Conservation (phyloP, 2,888 invertebrate genomes). For the Scaeva pyrastri region DNA sequence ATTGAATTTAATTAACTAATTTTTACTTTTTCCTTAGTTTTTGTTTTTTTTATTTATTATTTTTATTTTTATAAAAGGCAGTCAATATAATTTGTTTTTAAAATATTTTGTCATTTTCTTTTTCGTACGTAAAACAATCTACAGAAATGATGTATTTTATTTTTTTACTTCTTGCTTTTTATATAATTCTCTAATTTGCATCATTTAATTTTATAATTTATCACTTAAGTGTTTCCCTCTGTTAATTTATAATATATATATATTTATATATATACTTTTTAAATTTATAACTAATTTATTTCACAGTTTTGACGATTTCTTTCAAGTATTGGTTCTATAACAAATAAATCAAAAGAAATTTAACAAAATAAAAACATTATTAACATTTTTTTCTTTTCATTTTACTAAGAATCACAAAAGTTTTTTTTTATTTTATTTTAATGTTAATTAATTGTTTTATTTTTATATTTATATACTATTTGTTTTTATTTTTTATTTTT, state of each 20-base stretch:
- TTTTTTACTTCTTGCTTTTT: slow-evolving; percentile 58
- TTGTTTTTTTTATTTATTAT: slow-evolving; percentile 22
- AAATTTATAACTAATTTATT: slow-evolving; percentile 71
- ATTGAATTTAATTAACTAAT: slow-evolving; percentile 61
- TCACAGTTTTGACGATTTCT: slow-evolving; percentile 76
- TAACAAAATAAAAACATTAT: slow-evolving; percentile 26
- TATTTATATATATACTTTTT: slow-evolving; percentile 17
- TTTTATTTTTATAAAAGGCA: slow-evolving; percentile 68
- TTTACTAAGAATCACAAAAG: slow-evolving; percentile 73
- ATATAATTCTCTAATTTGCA: slow-evolving; percentile 60
- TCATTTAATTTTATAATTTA: slow-evolving; percentile 63
- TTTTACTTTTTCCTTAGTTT: slow-evolving; percentile 37
- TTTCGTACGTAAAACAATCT: slow-evolving; percentile 64
- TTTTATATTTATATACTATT: slow-evolving; percentile 7
- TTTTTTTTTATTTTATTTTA: slow-evolving; percentile 52
- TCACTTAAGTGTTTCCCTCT: slow-evolving; percentile 74
- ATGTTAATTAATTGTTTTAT: background rate
- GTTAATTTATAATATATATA: slow-evolving; percentile 55
- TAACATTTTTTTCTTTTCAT: slow-evolving; percentile 35
- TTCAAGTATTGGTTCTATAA: slow-evolving; percentile 76
- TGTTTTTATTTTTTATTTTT: slow-evolving; percentile 55
- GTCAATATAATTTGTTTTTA: slow-evolving; percentile 72
- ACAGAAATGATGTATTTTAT: slow-evolving; percentile 56
- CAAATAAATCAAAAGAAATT: slow-evolving; percentile 57
- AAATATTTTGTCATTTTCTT: slow-evolving; percentile 16